Conservation (phyloP, 2,888 invertebrate genomes). For the Pandemis cinnamomeana region DNA sequence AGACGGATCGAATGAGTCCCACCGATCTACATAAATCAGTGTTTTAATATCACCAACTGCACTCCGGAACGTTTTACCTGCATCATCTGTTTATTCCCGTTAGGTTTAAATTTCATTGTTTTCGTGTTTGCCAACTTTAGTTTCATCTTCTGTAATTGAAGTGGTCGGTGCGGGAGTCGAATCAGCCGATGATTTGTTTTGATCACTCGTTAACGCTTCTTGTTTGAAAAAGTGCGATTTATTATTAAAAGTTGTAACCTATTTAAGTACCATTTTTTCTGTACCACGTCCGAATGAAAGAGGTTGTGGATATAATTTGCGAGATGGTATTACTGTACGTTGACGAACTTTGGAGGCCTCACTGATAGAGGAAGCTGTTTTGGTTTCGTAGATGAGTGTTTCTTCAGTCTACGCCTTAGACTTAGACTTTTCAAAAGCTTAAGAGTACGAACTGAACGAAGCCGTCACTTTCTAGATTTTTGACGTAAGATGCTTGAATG, state of each 20-base stretch:
- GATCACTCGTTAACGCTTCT: conserved; percentile 66
- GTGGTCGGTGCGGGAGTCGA: conserved; percentile 56
- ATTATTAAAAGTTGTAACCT: neutral
- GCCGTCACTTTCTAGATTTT: too few relatives aligned
- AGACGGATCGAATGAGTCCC: conserved; percentile 65
- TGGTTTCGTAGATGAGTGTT: too few relatives aligned
- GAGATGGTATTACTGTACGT: too few relatives aligned
- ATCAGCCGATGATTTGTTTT: conserved; percentile 65
- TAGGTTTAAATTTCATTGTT: conserved; percentile 12
- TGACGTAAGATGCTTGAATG: too few relatives aligned
- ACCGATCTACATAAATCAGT: conserved; percentile 56
- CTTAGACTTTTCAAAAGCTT: too few relatives aligned
- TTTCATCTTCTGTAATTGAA: conserved; percentile 47
- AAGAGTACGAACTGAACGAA: too few relatives aligned
- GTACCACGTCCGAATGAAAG: neutral
- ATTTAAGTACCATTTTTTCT: neutral
- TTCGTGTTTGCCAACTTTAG: neutral
- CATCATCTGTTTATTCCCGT: neutral
- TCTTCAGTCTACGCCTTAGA: too few relatives aligned
- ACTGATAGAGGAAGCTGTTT: too few relatives aligned
- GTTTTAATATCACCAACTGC: conserved; percentile 37
- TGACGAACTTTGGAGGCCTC: too few relatives aligned
- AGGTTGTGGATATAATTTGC: neutral
- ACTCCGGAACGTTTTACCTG: conserved; percentile 1
- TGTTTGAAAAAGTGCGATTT: conserved; percentile 45